These are phyloP conservation scores for Protonemura montana DNA, from an alignment of 2,888 invertebrate genomes.

Conservation along the genomic window DNA sequence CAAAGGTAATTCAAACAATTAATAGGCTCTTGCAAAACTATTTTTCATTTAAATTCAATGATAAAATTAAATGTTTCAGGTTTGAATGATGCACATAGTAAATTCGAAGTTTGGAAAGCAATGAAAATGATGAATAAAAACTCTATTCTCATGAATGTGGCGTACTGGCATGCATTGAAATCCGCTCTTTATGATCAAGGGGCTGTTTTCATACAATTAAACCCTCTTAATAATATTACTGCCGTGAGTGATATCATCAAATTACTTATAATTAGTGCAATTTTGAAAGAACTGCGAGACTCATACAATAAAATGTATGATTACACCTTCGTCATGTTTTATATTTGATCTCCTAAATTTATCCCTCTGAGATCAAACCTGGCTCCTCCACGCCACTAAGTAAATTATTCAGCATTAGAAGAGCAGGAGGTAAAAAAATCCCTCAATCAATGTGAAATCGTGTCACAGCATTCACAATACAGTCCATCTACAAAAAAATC, in stretches of 20 bases:
- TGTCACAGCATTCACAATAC: no score
- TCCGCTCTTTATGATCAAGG: not conserved
- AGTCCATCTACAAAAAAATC: no score
- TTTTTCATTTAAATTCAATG: not conserved
- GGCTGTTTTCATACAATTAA: not conserved
- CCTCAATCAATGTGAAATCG: no score
- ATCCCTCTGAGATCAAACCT: not conserved
- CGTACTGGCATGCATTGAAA: not conserved
- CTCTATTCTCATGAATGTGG: not conserved
- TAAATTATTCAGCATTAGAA: not conserved
- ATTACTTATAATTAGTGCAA: no score
- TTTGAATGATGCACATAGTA: not conserved
- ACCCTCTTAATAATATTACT: not conserved
- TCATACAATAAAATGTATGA: no score
- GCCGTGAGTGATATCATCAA: no score
- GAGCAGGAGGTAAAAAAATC: no score
- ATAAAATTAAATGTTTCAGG: not conserved
- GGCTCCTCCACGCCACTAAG: not conserved
- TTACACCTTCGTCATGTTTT: no score
- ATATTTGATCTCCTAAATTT: not conserved
- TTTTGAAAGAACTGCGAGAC: no score
- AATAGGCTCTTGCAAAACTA: not conserved
- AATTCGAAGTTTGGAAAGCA: not conserved
- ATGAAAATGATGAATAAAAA: not conserved
- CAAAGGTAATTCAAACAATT: not conserved